phyloP scores from a whole-genome alignment of 1,140 invertebrate genomes.

The Cryptotermes secundus region DNA sequence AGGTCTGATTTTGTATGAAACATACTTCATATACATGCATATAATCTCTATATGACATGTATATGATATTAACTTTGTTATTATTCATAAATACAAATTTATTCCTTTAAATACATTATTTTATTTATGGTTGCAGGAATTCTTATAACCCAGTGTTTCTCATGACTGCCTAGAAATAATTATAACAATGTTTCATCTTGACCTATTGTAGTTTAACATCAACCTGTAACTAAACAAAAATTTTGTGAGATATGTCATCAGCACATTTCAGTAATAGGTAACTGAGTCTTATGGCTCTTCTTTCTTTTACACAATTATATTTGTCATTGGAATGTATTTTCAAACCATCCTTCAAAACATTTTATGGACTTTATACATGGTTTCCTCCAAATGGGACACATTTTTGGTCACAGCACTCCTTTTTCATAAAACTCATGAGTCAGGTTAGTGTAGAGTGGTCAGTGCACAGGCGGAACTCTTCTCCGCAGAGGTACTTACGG shows the following conservation, averaged over 20 bases:
- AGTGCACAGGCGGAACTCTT: too few relatives aligned
- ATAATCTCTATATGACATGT: background rate
- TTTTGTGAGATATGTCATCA: too few relatives aligned
- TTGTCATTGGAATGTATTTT: background rate
- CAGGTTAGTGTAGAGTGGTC: too few relatives aligned
- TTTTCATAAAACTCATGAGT: too few relatives aligned
- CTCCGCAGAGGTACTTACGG: too few relatives aligned
- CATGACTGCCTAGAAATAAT: background rate
- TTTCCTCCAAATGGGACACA: background rate
- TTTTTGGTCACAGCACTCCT: too few relatives aligned
- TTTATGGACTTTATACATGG: background rate
- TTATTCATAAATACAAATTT: background rate
- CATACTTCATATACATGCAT: background rate
- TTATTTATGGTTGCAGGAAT: background rate
- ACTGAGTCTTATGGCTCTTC: background rate
- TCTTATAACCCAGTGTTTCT: background rate
- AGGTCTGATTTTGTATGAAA: constrained; percentile 3
- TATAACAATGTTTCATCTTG: background rate
- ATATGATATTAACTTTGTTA: background rate
- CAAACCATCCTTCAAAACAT: background rate
- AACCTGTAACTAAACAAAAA: background rate
- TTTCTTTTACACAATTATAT: background rate
- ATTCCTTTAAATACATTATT: background rate
- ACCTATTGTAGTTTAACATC: background rate
- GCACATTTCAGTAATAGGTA: background rate